These are phyloP conservation scores for Heliconius cydno DNA, from an alignment of 2,888 invertebrate species.

Conservation along the genomic window DNA sequence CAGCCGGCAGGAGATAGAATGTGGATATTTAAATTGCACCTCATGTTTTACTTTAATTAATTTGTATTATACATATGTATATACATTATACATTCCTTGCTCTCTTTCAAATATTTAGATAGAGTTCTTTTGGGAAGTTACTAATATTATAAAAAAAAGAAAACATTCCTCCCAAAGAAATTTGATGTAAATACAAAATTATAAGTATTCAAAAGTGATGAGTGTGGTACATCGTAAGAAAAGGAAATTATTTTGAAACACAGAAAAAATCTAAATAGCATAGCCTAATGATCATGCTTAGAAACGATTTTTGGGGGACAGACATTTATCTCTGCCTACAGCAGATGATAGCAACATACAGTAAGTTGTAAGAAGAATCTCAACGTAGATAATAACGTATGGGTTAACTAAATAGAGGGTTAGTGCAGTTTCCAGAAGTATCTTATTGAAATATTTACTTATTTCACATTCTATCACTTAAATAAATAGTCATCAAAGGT, in stretches of 20 bases:
- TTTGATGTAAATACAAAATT: too few species aligned
- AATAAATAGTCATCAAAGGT: not conserved
- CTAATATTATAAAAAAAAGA: not conserved
- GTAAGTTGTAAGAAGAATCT: not conserved
- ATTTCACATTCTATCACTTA: not conserved
- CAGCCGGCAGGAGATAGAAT: not conserved
- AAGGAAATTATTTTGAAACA: too few species aligned
- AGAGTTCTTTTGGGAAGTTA: not conserved
- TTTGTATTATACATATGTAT: not conserved
- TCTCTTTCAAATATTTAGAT: not conserved
- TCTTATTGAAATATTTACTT: not conserved
- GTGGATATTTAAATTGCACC: conserved; percentile 20
- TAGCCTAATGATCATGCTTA: too few species aligned
- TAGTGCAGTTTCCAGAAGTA: not conserved
- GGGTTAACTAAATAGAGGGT: not conserved
- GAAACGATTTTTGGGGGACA: too few species aligned
- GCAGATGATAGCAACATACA: not conserved
- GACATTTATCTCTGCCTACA: too few species aligned
- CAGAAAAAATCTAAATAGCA: too few species aligned
- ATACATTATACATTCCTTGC: not conserved
- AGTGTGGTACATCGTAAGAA: too few species aligned
- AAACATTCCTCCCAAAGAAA: not conserved
- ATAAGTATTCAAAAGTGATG: too few species aligned
- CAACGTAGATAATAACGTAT: too few species aligned
- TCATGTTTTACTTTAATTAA: not conserved